These are phyloP conservation scores for Stramonita haemastoma DNA, from an alignment of 2,888 invertebrate genomes.

Conservation along the genomic window DNA sequence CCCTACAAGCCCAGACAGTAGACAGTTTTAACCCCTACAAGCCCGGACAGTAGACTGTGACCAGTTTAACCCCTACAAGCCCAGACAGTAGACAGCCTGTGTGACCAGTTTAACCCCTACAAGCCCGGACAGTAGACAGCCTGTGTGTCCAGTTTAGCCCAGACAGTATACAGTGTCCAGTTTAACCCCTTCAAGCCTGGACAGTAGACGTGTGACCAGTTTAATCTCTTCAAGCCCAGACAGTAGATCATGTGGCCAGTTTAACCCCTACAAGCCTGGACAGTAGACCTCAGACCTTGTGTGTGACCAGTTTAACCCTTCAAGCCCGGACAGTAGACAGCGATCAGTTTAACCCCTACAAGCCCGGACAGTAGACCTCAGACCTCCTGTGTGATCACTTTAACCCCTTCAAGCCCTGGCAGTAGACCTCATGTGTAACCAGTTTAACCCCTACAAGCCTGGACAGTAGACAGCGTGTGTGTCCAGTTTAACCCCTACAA, in stretches of 20 bases:
- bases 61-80: too few species aligned
- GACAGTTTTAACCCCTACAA: too few species aligned
- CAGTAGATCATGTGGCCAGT: conserved; percentile 49
- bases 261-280: too few species aligned
- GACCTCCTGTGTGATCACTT: conserved; percentile 71
- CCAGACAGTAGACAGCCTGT: too few species aligned
- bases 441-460: too few species aligned
- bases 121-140: conserved; percentile 69
- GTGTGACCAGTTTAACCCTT: conserved; percentile 70
- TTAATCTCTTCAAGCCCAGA: conserved; percentile 74
- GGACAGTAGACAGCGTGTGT: too few species aligned
- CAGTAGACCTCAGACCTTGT: too few species aligned
- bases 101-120: conserved; percentile 72
- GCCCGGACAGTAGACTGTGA: too few species aligned
- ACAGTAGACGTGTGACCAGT: conserved; percentile 67
- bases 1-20: too few species aligned
- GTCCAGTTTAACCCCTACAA: too few species aligned
- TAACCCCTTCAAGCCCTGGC: conserved; percentile 74
- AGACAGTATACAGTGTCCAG: conserved; percentile 71
- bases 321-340: conserved; percentile 72
- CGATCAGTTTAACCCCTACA: conserved; percentile 72
- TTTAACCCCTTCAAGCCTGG: conserved; percentile 74
- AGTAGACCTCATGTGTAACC: conserved; percentile 53
- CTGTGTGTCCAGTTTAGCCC: conserved; percentile 71
- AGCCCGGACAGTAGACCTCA: conserved; percentile 70